Percentiles rank a stretch among this genome's conserved stretches.
phyloP scores from a whole-genome alignment of 1,140 invertebrate species.

The Latrodectus geometricus region DNA sequence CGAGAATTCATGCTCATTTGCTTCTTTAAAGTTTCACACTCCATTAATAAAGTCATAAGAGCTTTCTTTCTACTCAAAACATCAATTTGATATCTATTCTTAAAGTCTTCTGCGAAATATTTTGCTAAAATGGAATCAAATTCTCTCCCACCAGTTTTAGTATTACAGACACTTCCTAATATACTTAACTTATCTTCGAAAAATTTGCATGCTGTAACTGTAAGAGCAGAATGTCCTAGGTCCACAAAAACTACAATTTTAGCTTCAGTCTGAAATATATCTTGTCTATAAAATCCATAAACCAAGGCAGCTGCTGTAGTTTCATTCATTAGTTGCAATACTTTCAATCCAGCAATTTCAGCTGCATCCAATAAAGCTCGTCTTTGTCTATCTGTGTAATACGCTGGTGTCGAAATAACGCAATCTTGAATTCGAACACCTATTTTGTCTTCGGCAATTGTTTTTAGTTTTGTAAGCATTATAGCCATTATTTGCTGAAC shows the following conservation, averaged over 20 bases:
- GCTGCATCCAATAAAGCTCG: constrained; percentile 91
- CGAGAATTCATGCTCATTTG: constrained; percentile 97
- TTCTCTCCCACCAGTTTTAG: constrained; percentile 89
- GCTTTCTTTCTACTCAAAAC: constrained; percentile 89
- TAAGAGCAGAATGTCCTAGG: constrained; percentile 86
- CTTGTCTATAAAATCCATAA: constrained; percentile 90
- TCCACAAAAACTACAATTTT: constrained; percentile 93
- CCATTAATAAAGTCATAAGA: constrained; percentile 84
- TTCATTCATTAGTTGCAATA: constrained; percentile 94
- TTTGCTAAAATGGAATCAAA: constrained; percentile 89
- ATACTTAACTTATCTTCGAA: constrained; percentile 97
- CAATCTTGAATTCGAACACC: constrained; percentile 76
- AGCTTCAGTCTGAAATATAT: constrained; percentile 91
- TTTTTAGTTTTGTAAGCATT: constrained; percentile 97
- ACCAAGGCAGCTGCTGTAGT: constrained; percentile 95
- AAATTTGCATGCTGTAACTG: constrained; percentile 80
- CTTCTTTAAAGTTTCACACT: constrained; percentile 98
- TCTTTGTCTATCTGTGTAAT: constrained; percentile 93
- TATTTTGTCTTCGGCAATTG: constrained; percentile 84
- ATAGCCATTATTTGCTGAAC: constrained; percentile 96
- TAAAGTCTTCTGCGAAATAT: constrained; percentile 77
- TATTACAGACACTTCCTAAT: constrained; percentile 73
- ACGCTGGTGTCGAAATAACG: constrained; percentile 84
- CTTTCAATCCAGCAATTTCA: constrained; percentile 84
- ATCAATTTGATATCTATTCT: constrained; percentile 82